Percentiles rank a stretch among this genome's conserved stretches.
phyloP scores from a whole-genome alignment of 2,113 vertebrate genomes.

The Grammomys dolichurus region DNA sequence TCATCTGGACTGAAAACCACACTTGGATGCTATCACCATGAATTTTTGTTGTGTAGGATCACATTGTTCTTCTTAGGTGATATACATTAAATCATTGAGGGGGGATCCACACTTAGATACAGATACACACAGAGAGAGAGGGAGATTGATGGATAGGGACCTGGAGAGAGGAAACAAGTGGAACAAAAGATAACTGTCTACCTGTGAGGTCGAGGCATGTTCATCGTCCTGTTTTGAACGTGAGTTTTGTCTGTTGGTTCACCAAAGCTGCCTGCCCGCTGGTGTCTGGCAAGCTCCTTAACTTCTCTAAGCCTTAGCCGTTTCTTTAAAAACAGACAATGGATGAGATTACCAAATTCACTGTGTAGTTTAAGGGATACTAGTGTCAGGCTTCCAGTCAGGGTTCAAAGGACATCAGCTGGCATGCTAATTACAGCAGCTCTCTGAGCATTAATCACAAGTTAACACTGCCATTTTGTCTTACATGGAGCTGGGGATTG shows the following conservation, averaged over 20 bases:
- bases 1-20: neutral
- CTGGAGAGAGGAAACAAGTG: neutral
- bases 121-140: rapidly evolving
- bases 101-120: neutral
- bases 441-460: neutral
- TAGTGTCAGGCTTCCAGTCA: neutral
- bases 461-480: neutral
- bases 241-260: neutral
- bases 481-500: neutral
- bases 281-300: neutral
- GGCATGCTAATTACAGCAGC: neutral
- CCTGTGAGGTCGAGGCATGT: neutral
- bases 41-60: neutral
- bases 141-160: neutral
- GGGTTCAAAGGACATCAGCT: neutral
- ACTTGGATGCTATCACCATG: neutral
- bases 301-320: conserved; percentile 20
- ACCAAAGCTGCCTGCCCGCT: neutral
- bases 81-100: neutral
- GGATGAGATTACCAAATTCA: neutral
- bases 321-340: conserved; percentile 29
- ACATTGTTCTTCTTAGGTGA: neutral
- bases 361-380: neutral
- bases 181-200: neutral
- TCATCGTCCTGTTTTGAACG: neutral